Base-by-base conservation (phyloP, 2,797 vertebrate genomes). In the Pseudomugil tenellus region DNA sequence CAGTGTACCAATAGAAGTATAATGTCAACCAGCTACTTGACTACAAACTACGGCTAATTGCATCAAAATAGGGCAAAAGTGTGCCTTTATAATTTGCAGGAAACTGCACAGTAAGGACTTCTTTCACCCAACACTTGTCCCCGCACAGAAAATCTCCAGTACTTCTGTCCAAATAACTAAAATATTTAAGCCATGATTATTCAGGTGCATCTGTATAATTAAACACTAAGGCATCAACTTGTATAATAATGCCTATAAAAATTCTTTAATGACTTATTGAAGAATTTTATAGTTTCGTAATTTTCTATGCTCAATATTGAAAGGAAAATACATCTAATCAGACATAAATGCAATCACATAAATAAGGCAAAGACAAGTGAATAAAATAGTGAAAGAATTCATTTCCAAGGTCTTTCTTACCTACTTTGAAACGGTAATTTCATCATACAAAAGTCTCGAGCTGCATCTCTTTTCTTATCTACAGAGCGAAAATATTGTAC, bases 101-200 rank as follows among this genome's bases (percentile, higher is more conserved):
- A 10, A 73, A 54, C 52, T 58, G 25, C 48, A 28, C 65, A n/a
- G 25, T 62, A 31, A 17, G 64, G 63, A 77, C 57, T 77, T 63
- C 14, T 31, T 72, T 56, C 23, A 25, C 67, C 65, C 74, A 23
- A 17, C 63, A 81, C 64, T 80, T 72, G 83, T 77, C 39, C 48
- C 19, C 62, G 46, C 14, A 48, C 63, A 39, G 25, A 48, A 52
- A 32, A 52, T 63, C 3, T 59, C 26, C 19, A 53, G 63, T 65
- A 56, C 39, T 65, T 25, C 31, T 9, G 3, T 51, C 8, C 16
- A 74, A 61, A 76, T 35, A 67, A 68, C 35, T 63, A 52, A 63
- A 59, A 37, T 37, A 37, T 13, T 51, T 37, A 58, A 25, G 57
- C 14, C 60, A 53, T 51, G 4, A 49, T 16, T 17, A n/a, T 8